Evolutionary conservation across 2,113 vertebrate species (phyloP).

Genomic region (Osmerus eperlanus): DNA sequence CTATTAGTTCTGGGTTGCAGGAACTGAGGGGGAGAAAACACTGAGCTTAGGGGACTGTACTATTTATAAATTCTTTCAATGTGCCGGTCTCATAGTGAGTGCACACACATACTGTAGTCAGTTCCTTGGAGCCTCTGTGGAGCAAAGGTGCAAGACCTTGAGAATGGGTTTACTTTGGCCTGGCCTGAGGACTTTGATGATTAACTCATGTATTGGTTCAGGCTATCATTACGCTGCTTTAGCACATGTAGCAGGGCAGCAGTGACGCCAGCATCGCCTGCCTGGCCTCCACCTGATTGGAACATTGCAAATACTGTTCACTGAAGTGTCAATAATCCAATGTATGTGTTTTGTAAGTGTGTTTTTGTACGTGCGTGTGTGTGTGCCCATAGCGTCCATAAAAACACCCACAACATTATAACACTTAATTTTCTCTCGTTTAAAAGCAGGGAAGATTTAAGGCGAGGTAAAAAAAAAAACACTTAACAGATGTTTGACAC

Average conservation of each 20-base stretch:
- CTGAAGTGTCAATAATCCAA: conserved; percentile 25
- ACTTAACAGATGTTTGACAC: conserved; percentile 1
- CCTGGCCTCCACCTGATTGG: conserved; percentile 34
- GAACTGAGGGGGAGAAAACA: conserved; percentile 1
- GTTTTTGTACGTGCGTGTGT: conserved; percentile 16
- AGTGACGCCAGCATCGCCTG: conserved; percentile 23
- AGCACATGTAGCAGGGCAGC: conserved; percentile 20
- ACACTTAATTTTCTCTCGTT: conserved; percentile 56
- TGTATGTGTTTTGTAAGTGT: conserved; percentile 17
- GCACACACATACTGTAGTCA: neutral
- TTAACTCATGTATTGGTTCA: conserved; percentile 40
- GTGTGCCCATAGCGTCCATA: conserved; percentile 37
- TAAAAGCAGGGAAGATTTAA: conserved; percentile 31
- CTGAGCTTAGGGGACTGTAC: too few species aligned
- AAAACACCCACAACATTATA: conserved; percentile 48
- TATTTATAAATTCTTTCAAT: too few species aligned
- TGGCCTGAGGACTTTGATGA: conserved; percentile 24
- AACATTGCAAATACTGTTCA: conserved; percentile 35
- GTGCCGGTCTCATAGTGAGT: too few species aligned
- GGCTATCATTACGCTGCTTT: conserved; percentile 33
- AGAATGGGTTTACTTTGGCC: conserved; percentile 24
- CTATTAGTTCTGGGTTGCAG: neutral
- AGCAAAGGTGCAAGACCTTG: neutral
- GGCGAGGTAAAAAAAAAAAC: conserved; percentile 15
- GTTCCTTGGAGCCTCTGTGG: neutral